Conservation (phyloP, 2,113 vertebrate genomes). For the Eurystomus gularis region DNA sequence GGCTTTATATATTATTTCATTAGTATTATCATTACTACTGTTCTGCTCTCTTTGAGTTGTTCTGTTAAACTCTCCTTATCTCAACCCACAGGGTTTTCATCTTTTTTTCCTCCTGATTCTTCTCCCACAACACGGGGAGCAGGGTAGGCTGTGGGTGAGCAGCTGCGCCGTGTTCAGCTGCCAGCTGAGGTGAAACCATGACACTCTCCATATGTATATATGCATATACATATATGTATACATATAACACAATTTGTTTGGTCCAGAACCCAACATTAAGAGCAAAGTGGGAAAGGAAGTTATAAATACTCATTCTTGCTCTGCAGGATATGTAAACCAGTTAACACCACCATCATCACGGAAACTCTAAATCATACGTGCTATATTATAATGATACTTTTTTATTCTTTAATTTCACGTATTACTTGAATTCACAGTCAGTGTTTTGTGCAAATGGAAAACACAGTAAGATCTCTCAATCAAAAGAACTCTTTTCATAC, state of each 20-base stretch:
- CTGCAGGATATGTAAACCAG: not conserved
- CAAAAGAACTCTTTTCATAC: not conserved
- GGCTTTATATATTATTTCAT: too few species aligned
- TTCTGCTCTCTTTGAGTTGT: too few species aligned
- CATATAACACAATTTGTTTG: not conserved
- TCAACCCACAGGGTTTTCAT: too few species aligned
- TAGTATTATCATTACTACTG: too few species aligned
- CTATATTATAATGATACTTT: not conserved
- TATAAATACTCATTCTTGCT: not conserved
- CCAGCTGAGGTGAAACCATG: too few species aligned
- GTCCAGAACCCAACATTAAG: not conserved
- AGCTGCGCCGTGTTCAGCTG: too few species aligned
- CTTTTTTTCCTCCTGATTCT: too few species aligned
- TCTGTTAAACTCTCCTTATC: too few species aligned
- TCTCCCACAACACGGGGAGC: too few species aligned
- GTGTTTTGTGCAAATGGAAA: not conserved
- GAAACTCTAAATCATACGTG: not conserved
- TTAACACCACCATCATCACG: not conserved
- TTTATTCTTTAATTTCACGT: not conserved
- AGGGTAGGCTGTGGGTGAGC: too few species aligned
- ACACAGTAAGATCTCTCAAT: not conserved
- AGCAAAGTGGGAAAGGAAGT: not conserved
- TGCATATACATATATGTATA: not conserved
- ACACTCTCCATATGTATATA: not conserved
- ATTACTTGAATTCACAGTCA: not conserved